Base-by-base conservation (phyloP, 2,797 vertebrate species). In the Podargus strigoides region DNA sequence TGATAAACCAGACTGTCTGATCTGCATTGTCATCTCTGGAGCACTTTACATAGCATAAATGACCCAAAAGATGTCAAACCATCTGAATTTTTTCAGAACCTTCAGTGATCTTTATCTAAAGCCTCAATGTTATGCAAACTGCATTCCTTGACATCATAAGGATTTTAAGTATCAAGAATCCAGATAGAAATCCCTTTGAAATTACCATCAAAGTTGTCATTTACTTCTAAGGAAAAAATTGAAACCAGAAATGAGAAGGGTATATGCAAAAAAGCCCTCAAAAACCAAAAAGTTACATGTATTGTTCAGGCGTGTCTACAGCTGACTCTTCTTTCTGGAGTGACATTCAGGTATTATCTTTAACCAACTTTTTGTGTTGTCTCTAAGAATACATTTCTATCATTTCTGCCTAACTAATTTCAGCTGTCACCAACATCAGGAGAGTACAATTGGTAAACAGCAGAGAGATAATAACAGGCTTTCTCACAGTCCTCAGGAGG, bases 391-490 rank as follows among this genome's bases (percentile, higher is more conserved):
- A 46, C 2, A n/a, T 85, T 88, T 87, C 42, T 76, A 5, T 73
- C 1, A 67, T 49, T 93, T 82, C 74, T 52, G 42, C 34, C 44
- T 58, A 75, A 34, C 56, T 67, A 59, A 93, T 87, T 90, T 64
- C 44, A 79, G 52, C 39, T 93, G 80, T 67, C 74, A 89, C 39
- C 23, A 46, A 27, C 1, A 0, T 87, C 37, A 44, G 42, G 21
- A 30, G 12, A 82, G 13, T 30, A 82, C 28, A 67, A 70, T 0
- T 70, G 59, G 63, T 79, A 74, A 95, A 67, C 32, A 94, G 26
- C 55, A 87, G 44, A 59, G 64, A 66, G 41, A 92, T 82, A 95
- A 94, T 67, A 93, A 79, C 15, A 85, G 67, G 74, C 47, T 95
- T 94, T 96, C 86, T 27, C 16, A 36, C 42, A 74, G 46, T 81